Conservation (phyloP, 2,797 vertebrate genomes). For the Craterocephalus amniculus region DNA sequence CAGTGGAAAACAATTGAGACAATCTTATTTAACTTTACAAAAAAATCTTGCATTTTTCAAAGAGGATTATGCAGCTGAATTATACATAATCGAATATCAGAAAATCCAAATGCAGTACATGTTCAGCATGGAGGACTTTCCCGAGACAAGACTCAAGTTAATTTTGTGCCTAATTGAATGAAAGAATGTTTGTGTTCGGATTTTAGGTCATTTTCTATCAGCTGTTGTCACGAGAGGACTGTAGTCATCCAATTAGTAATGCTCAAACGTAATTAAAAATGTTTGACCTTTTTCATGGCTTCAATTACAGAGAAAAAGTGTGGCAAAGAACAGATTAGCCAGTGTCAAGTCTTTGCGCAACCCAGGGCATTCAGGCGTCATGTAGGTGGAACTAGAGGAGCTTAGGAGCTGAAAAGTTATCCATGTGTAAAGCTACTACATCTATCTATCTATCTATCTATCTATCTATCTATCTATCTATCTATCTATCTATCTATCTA, state of each 20-base stretch:
- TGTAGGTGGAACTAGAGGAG: neutral
- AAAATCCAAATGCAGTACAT: neutral
- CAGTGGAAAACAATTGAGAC: neutral
- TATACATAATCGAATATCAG: neutral
- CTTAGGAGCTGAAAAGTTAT: neutral
- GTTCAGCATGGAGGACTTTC: conserved; percentile 12
- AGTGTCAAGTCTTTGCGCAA: neutral
- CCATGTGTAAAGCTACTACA: neutral
- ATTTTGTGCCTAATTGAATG: conserved; percentile 9
- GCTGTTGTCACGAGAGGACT: conserved; percentile 8
- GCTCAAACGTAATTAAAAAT: neutral
- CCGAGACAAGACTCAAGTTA: neutral
- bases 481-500: too few species aligned
- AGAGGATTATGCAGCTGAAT: neutral
- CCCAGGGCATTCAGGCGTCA: neutral
- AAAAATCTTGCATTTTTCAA: neutral
- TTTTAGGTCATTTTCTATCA: conserved; percentile 3
- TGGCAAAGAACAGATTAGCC: neutral
- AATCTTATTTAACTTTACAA: neutral
- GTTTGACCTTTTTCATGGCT: conserved; percentile 5
- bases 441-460: neutral
- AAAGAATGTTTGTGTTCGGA: conserved; percentile 25
- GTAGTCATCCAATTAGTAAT: neutral
- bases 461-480: too few species aligned
- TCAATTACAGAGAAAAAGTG: neutral